Percentiles rank a stretch among this genome's conserved stretches.
Evolutionary conservation across 2,888 invertebrate genomes (phyloP).

Genomic region (Acanthosoma haemorrhoidale): DNA sequence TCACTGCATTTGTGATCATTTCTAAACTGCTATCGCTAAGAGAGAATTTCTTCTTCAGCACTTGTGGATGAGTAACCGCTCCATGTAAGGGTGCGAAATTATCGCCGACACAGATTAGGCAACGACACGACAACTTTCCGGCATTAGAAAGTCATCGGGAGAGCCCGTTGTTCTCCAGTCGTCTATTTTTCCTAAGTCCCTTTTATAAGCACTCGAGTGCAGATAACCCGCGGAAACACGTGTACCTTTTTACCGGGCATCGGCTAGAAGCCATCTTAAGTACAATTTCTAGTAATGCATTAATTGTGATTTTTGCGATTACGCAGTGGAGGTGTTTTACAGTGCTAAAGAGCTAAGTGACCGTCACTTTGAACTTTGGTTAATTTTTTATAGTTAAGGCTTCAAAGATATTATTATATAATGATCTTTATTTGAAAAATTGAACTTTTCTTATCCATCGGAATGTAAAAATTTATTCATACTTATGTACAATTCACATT

Average conservation of each 20-base stretch:
- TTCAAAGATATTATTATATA: no score
- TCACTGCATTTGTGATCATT: not conserved
- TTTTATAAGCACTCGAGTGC: constrained; percentile 1
- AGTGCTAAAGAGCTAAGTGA: no score
- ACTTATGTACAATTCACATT: no score
- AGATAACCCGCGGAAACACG: not conserved
- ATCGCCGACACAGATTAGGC: not conserved
- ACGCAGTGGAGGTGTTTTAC: no score
- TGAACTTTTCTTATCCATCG: no score
- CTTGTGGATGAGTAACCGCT: no score
- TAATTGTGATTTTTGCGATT: not conserved
- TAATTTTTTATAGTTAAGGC: no score
- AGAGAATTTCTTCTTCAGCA: not conserved
- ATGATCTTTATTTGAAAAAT: no score
- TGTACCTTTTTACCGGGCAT: not conserved
- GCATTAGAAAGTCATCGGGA: not conserved
- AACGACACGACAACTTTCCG: not conserved
- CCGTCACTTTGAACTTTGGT: no score
- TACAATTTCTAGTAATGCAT: not conserved
- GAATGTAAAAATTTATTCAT: no score
- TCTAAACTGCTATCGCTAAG: not conserved
- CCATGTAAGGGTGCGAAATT: not conserved
- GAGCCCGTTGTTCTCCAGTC: not conserved
- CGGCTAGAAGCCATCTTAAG: not conserved
- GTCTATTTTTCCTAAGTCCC: not conserved